These are phyloP conservation scores for Onychostoma macrolepis DNA, from an alignment of 2,113 vertebrate genomes.

Conservation along the genomic window DNA sequence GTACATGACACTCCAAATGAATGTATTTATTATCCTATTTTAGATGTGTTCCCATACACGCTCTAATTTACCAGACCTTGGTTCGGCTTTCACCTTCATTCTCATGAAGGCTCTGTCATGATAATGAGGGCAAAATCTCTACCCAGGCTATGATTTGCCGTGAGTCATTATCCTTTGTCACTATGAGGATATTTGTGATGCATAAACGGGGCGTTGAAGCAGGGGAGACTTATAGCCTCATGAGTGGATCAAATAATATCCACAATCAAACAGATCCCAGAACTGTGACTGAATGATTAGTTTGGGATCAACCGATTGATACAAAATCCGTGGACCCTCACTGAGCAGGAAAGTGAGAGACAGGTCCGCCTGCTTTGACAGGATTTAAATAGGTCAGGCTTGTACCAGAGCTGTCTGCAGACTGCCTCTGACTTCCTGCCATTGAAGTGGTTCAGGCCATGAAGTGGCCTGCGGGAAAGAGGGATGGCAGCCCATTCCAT, in stretches of 20 bases:
- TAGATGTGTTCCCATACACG: background rate
- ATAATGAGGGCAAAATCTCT: constrained; percentile 29
- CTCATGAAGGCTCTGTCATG: constrained; percentile 40
- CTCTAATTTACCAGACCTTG: background rate
- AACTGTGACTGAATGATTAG: background rate
- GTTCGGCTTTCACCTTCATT: background rate
- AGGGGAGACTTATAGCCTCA: background rate
- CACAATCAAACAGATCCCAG: background rate
- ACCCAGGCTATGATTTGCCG: background rate
- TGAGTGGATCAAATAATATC: background rate
- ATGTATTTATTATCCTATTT: constrained; percentile 11
- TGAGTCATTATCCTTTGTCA: constrained; percentile 21
- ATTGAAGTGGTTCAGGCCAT: constrained; percentile 50
- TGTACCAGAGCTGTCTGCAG: constrained; percentile 65
- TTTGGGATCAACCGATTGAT: background rate
- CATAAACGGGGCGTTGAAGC: background rate
- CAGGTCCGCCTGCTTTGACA: constrained; percentile 63
- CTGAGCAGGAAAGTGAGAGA: constrained; percentile 32
- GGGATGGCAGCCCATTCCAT: constrained; percentile 25
- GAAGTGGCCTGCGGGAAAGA: constrained; percentile 39
- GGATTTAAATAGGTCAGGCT: constrained; percentile 73
- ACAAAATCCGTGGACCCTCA: background rate
- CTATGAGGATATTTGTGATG: constrained; percentile 1
- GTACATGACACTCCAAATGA: constrained; percentile 13
- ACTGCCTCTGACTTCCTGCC: constrained; percentile 50